These are phyloP conservation scores for Contarinia nasturtii DNA, from an alignment of 1,140 invertebrate genomes.

Conservation along the genomic window DNA sequence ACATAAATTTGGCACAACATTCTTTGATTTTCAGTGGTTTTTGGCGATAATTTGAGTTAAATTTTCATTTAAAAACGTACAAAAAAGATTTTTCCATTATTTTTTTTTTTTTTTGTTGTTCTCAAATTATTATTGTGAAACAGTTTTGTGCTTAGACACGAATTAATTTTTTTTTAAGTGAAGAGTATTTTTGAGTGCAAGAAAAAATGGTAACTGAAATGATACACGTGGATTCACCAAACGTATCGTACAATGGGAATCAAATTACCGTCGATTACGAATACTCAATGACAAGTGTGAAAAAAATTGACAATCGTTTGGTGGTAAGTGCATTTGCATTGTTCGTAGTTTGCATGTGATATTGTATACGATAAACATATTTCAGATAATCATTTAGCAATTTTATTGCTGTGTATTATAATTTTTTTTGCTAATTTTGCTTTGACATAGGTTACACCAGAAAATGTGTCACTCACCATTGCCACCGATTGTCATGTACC, in stretches of 20 bases:
- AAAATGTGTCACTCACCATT: constrained; percentile 34
- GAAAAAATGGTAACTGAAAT: background rate
- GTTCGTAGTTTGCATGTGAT: too few species aligned
- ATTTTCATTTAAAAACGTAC: too few species aligned
- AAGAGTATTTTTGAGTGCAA: too few species aligned
- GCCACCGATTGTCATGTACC: constrained; percentile 50
- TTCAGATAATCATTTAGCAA: background rate
- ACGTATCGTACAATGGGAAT: constrained; percentile 5
- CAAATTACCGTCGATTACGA: constrained; percentile 6
- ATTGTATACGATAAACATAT: background rate
- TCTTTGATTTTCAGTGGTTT: too few species aligned
- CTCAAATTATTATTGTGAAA: too few species aligned
- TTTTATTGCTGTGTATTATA: background rate
- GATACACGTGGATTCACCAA: constrained; percentile 7
- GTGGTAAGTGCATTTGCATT: constrained; percentile 14
- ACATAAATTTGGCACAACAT: too few species aligned
- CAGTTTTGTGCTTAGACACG: too few species aligned
- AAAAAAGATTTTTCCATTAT: too few species aligned
- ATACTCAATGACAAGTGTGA: constrained; percentile 6
- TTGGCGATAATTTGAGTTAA: too few species aligned
- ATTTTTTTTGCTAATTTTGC: background rate
- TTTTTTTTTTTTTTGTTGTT: too few species aligned
- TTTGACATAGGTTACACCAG: constrained; percentile 32
- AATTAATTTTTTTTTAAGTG: too few species aligned
- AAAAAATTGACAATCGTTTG: constrained; percentile 9